Evolutionary conservation across 2,888 invertebrate genomes (phyloP).

Genomic region (Anthrax anthrax): DNA sequence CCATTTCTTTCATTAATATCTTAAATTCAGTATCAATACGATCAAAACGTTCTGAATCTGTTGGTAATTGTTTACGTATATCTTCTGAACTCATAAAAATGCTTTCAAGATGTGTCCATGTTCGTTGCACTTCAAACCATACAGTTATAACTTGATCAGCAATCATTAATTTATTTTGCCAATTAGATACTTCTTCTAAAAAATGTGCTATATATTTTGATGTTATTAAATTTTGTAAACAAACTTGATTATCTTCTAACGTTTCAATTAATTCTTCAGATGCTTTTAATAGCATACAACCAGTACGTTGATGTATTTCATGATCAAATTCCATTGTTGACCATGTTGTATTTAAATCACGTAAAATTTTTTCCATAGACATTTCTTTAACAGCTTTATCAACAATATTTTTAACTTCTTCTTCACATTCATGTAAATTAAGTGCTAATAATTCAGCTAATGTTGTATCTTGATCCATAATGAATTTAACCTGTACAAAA

Average conservation of each 20-base stretch:
- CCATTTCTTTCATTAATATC: constrained; percentile 39
- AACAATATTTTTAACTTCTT: constrained; percentile 93
- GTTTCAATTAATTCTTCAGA: constrained; percentile 95
- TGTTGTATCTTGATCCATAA: constrained; percentile 86
- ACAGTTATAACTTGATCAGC: constrained; percentile 87
- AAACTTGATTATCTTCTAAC: constrained; percentile 90
- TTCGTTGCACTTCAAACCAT: constrained; percentile 93
- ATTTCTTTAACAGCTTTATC: constrained; percentile 97
- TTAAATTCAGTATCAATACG: constrained; percentile 83
- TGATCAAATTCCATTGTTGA: constrained; percentile 85
- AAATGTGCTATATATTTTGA: constrained; percentile 96
- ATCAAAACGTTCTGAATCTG: constrained; percentile 86
- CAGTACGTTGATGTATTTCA: constrained; percentile 75
- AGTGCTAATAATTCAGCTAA: constrained; percentile 79
- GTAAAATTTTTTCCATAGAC: constrained; percentile 92
- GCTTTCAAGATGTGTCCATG: constrained; percentile 94
- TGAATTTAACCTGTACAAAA: constrained; percentile 79
- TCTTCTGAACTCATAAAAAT: constrained; percentile 98
- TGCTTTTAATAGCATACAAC: constrained; percentile 71
- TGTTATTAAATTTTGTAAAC: constrained; percentile 89
- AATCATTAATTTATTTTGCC: constrained; percentile 84
- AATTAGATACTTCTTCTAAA: constrained; percentile 81
- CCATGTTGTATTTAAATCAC: constrained; percentile 81
- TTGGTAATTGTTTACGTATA: constrained; percentile 83
- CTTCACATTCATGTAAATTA: constrained; percentile 92